Evolutionary conservation across 37 sponge, comb jelly and placozoan species (phyloP).

Genomic region (Theonella swinhoei): DNA sequence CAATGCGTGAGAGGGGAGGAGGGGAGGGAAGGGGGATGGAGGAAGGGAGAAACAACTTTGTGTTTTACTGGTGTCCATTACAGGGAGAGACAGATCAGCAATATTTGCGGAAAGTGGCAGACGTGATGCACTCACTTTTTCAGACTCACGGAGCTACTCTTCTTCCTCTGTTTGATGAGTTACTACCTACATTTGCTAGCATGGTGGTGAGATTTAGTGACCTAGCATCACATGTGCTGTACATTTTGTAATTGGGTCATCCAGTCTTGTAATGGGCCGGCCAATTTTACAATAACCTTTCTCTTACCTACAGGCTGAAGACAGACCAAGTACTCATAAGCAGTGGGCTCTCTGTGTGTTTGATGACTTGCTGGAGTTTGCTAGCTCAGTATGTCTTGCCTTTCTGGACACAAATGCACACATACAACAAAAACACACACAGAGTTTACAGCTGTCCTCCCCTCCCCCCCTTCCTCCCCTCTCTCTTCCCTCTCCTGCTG

Average conservation of each 20-base stretch:
- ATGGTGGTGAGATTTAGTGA: conserved; percentile 76
- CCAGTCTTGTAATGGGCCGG: neutral
- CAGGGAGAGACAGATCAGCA: conserved; percentile 81
- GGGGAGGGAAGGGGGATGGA: neutral
- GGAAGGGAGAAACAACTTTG: neutral
- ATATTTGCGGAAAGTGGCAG: conserved; percentile 84
- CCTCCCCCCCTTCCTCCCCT: too few relatives aligned
- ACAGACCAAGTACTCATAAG: conserved; percentile 70
- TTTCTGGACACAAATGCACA: neutral
- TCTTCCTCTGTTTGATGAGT: conserved; percentile 87
- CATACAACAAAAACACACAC: too few relatives aligned
- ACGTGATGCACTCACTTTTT: conserved; percentile 92
- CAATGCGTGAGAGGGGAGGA: neutral
- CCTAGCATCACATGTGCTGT: too few relatives aligned
- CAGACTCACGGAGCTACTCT: conserved; percentile 74
- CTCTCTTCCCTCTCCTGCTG: too few relatives aligned
- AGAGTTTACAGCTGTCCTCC: too few relatives aligned
- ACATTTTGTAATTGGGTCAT: neutral
- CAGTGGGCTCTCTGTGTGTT: conserved; percentile 96
- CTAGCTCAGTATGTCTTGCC: conserved; percentile 70
- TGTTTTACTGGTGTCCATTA: neutral
- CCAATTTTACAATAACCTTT: too few relatives aligned
- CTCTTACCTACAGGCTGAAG: conserved; percentile 65
- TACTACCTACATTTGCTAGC: conserved; percentile 75
- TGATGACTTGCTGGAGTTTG: conserved; percentile 97